phyloP scores from a whole-genome alignment of 2,888 invertebrate species.

The Apotomis turbidana region DNA sequence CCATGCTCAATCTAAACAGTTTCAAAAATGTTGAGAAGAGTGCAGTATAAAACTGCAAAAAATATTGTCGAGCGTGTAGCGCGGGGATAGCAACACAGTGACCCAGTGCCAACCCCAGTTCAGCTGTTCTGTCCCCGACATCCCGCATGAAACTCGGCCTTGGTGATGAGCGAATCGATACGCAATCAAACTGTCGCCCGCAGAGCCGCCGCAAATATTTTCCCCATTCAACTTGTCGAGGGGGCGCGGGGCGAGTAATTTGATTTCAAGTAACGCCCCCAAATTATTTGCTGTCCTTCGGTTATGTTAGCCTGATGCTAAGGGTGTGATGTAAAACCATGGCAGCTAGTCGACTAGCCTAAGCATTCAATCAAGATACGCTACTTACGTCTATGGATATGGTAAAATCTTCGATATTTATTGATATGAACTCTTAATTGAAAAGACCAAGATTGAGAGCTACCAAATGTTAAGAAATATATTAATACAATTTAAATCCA shows the following conservation, averaged over 20 bases:
- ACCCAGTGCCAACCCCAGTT: constrained; percentile 14
- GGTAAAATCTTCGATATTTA: too few relatives aligned
- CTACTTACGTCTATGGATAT: too few relatives aligned
- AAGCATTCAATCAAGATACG: too few relatives aligned
- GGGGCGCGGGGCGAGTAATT: constrained; percentile 47
- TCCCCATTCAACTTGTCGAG: constrained; percentile 54
- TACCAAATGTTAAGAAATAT: too few relatives aligned
- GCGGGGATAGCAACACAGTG: constrained; percentile 3
- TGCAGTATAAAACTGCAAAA: too few relatives aligned
- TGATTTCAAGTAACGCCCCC: constrained; percentile 58
- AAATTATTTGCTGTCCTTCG: constrained; percentile 56
- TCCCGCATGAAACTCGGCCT: neutral
- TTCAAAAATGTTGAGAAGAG: too few relatives aligned
- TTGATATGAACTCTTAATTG: too few relatives aligned
- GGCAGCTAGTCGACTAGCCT: neutral
- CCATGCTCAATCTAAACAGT: too few relatives aligned
- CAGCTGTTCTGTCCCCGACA: constrained; percentile 10
- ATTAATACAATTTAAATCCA: too few relatives aligned
- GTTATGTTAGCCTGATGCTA: constrained; percentile 23
- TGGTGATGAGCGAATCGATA: constrained; percentile 59
- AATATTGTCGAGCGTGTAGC: neutral
- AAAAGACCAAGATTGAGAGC: too few relatives aligned
- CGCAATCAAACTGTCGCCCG: constrained; percentile 63
- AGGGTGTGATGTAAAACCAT: constrained; percentile 2
- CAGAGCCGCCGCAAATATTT: constrained; percentile 62